Evolutionary conservation across 2,113 vertebrate genomes (phyloP), one percentile per base, ranked within the genome.

Genomic region (Synchiropus splendidus): DNA sequence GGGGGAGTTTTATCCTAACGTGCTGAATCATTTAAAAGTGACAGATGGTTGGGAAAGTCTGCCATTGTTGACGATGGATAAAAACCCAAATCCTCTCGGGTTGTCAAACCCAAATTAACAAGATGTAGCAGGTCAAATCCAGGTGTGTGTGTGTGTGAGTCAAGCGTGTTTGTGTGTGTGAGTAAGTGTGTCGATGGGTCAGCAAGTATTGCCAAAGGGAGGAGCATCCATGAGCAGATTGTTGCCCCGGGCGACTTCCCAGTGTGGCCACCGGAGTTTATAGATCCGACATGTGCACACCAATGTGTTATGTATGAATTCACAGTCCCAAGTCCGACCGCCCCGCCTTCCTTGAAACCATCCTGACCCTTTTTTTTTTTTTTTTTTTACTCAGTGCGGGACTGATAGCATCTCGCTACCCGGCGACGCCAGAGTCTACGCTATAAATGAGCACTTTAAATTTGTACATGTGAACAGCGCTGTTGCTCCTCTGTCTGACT

Each of bases 21-120:
- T 38, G 40, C 38, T 80, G 57, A 81, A 75, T 81, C 74, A 78
- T 83, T 81, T 61, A 84, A 67, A 57, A 56, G 51, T 42, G 55
- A 74, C 71, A 78, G 75, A 81, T 81, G 76, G 75, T 72, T 66
- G 9, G 4, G 31, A 48, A 46, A 37, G 40, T 55, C 32, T 45
- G 48, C n/a, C 46, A 66, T 31, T 49, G 46, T 54, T 64, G 36
- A 44, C 1, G 1, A 12, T 10, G 18, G 31, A 17, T 62, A 56
- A 54, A 36, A 14, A 14, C 2, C 35, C 10, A 13, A 9, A 30
- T 31, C 17, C 3, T 43, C 17, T 14, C 18, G 1, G 36, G 11
- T 31, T 17, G 30, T 21, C 6, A 27, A 34, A 31, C 38, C 37
- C 18, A n/a, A n/a, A n/a, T n/a, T n/a, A n/a, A 2, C 6, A 15